Evolutionary conservation across 2,113 vertebrate genomes (phyloP).

Genomic region (rabbit (Oryctolagus cuniculus)): mOryCun1.1 NC_091453.1:95139001-95139500

Average conservation of each 20-base stretch:
- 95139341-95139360: conserved; percentile 34
- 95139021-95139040: conserved; percentile 43
- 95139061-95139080: conserved; percentile 27
- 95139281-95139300: conserved; percentile 31
- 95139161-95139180: conserved; percentile 32
- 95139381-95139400: conserved; percentile 18
- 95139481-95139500: background rate
- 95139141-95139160: conserved; percentile 45
- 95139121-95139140: background rate
- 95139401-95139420: background rate
- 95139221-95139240: conserved; percentile 55
- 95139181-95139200: conserved; percentile 30
- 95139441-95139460: conserved; percentile 45
- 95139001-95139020: conserved; percentile 39
- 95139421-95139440: conserved; percentile 15
- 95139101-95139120: conserved; percentile 40
- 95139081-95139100: conserved; percentile 41
- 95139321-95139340: conserved; percentile 8
- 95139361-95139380: conserved; percentile 52
- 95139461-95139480: conserved; percentile 43
- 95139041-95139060: conserved; percentile 58
- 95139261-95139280: conserved; percentile 29
- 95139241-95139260: background rate
- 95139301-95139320: conserved; percentile 55
- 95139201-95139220: background rate